Evolutionary conservation across 2,113 vertebrate species (phyloP).

Genomic region (Phylloscopus whistleri): DNA sequence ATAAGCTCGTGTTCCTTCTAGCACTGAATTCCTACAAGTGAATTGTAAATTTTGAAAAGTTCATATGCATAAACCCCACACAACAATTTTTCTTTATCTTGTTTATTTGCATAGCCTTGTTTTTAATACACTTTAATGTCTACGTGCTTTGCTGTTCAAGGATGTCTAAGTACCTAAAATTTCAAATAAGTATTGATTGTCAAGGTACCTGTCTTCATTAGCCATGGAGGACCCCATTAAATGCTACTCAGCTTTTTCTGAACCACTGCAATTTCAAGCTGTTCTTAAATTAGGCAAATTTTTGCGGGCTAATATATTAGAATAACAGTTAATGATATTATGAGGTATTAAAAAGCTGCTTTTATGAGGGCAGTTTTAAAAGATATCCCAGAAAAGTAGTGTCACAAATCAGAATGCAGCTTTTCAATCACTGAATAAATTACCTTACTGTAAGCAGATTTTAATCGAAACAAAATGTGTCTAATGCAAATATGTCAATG

Average conservation of each 20-base stretch:
- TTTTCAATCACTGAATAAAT: not conserved
- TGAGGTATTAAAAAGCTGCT: too few relatives aligned
- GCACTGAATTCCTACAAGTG: not conserved
- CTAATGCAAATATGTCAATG: not conserved
- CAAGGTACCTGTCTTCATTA: not conserved
- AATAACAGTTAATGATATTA: not conserved
- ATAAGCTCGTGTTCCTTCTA: not conserved
- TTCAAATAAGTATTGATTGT: not conserved
- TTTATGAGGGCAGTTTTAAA: not conserved
- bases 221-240: not conserved
- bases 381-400: not conserved
- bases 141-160: not conserved
- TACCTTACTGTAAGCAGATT: not conserved
- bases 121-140: not conserved
- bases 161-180: not conserved
- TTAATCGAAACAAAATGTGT: not conserved
- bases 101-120: not conserved
- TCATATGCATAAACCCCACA: rapidly evolving
- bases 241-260: not conserved
- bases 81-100: not conserved
- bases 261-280: not conserved
- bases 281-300: not conserved
- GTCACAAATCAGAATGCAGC: not conserved
- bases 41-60: not conserved
- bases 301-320: not conserved